Conservation (phyloP, 2,797 vertebrate species). For the Phoebastria nigripes region DNA sequence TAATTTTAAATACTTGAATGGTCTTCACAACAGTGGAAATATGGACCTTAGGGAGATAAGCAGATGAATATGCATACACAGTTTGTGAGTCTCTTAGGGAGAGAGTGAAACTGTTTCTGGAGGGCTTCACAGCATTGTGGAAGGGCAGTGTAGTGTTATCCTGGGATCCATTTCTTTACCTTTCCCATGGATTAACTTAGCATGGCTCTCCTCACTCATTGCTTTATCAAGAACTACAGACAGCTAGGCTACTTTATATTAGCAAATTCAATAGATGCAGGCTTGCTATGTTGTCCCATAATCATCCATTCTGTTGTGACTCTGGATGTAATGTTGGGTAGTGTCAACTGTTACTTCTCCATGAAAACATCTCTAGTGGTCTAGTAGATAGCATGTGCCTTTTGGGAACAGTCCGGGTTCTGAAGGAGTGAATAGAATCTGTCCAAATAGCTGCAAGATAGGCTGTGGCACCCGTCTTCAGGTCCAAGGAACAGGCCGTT, state of each 20-base stretch:
- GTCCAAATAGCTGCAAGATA: not conserved
- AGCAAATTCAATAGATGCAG: not conserved
- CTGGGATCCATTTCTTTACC: not conserved
- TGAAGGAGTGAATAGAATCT: not conserved
- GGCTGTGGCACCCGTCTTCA: not conserved
- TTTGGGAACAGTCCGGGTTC: not conserved
- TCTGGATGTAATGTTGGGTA: not conserved
- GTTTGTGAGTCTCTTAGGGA: not conserved
- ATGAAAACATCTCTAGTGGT: not conserved
- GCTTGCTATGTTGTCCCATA: not conserved
- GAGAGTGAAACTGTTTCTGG: not conserved
- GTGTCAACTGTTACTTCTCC: not conserved
- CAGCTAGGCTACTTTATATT: not conserved
- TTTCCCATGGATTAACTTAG: not conserved
- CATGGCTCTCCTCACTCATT: not conserved
- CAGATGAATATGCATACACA: not conserved
- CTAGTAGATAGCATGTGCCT: not conserved
- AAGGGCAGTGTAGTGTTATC: not conserved
- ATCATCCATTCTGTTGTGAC: accelerated
- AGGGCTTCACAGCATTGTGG: not conserved
- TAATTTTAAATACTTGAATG: not conserved
- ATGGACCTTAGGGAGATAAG: accelerated
- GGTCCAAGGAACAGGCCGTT: not conserved
- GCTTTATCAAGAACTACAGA: not conserved
- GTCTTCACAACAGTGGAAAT: not conserved